Evolutionary conservation across 2,888 invertebrate species (phyloP), one percentile per base, ranked within the genome.

Genomic region (Microdon myrmicae): DNA sequence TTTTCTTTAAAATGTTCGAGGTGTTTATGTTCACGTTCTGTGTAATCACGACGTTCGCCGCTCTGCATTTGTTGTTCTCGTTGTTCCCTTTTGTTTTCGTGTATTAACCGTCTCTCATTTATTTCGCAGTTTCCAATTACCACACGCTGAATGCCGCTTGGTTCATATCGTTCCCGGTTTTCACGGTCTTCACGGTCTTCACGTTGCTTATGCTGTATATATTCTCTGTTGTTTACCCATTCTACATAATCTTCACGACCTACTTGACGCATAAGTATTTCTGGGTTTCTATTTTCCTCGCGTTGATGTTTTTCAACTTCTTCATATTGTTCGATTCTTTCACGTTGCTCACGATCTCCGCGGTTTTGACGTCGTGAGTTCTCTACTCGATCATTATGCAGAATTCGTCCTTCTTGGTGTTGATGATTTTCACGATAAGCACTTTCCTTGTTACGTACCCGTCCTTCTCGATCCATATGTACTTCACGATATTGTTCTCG

Each of bases 331-430:
- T 8, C 8, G 5, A 12, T 7, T 12, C 37, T 32, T 2, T 10
- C 17, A 19, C 38, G 20, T 13, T 55, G 35, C 13, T 45, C 19
- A 49, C 38, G 23, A 14, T 39, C 31, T 13, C 55, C 41, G 22
- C n/a, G n/a, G n/a, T n/a, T n/a, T n/a, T n/a, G n/a, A n/a, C n/a
- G n/a, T n/a, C n/a, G n/a, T n/a, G n/a, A n/a, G n/a, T n/a, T n/a
- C n/a, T n/a, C n/a, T n/a, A n/a, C n/a, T n/a, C n/a, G n/a, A n/a
- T n/a, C n/a, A n/a, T n/a, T n/a, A n/a, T n/a, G n/a, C n/a, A n/a
- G n/a, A n/a, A n/a, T n/a, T 10, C 12, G 35, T 5, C 9, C 35
- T 35, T 13, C 13, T 20, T 5, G 8, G 13, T 13, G 7, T 19
- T 13, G 19, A 2, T 20, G 20, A 34, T 23, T 25, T 14, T 10